phyloP scores from a whole-genome alignment of 2,888 invertebrate species.

The Diachrysia chrysitis region DNA sequence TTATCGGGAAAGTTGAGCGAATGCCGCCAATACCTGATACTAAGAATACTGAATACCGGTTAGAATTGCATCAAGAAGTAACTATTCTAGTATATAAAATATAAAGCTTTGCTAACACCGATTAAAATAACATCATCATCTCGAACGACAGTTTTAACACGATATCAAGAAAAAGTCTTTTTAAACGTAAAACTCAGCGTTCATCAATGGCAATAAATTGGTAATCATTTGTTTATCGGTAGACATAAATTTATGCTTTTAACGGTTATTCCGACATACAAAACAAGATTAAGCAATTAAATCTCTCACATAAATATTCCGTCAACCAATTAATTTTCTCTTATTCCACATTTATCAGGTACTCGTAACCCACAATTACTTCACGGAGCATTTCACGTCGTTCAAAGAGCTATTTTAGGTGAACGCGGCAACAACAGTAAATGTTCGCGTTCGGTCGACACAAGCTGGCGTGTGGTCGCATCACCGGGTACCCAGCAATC shows the following conservation, averaged over 20 bases:
- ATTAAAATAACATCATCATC: not conserved
- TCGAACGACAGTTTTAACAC: not conserved
- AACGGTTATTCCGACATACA: not conserved
- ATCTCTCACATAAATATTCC: not conserved
- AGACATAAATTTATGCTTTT: not conserved
- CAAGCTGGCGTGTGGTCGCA: constrained; percentile 78
- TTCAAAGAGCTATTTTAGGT: constrained; percentile 50
- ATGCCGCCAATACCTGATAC: constrained; percentile 26
- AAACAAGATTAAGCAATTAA: constrained; percentile 5
- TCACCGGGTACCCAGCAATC: constrained; percentile 71
- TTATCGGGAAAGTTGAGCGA: constrained; percentile 48
- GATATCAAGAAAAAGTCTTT: not conserved
- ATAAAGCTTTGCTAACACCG: no score
- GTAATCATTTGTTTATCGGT: not conserved
- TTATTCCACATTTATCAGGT: constrained; percentile 47
- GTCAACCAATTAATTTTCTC: constrained; percentile 16
- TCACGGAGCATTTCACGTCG: constrained; percentile 52
- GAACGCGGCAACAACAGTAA: constrained; percentile 51
- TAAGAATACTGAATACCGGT: constrained; percentile 33
- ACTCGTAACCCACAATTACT: constrained; percentile 51
- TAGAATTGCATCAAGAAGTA: constrained; percentile 28
- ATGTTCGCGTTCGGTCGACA: constrained; percentile 53
- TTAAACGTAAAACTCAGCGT: not conserved
- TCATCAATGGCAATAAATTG: not conserved
- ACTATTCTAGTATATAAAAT: no score